Conservation (phyloP, 2,888 invertebrate species). For the Serrognathus titanus region DNA sequence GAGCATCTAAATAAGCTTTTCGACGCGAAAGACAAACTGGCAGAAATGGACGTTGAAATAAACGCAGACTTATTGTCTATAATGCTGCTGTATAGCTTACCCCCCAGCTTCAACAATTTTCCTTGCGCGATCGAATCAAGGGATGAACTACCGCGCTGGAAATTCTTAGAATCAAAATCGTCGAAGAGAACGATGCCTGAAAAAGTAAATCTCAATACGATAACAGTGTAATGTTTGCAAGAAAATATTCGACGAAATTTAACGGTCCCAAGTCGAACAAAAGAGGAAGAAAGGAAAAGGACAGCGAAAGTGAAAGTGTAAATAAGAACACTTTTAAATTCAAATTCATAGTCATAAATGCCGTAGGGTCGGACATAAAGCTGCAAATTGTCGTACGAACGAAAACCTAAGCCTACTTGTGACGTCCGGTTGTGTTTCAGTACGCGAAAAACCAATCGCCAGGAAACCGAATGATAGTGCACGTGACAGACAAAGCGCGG, state of each 20-base stretch:
- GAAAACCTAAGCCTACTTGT: neutral
- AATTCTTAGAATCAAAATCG: slow-evolving; percentile 30
- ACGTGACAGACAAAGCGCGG: neutral
- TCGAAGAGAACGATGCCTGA: slow-evolving; percentile 29
- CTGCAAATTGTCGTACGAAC: too few species aligned
- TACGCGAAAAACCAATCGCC: too few species aligned
- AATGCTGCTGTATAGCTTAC: slow-evolving; percentile 37
- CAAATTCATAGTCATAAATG: neutral
- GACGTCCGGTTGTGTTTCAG: too few species aligned
- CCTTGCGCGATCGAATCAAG: slow-evolving; percentile 38
- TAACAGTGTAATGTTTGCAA: too few species aligned
- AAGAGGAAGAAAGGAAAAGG: too few species aligned
- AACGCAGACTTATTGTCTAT: slow-evolving; percentile 31
- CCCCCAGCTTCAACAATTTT: slow-evolving; percentile 36
- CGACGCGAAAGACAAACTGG: slow-evolving; percentile 38
- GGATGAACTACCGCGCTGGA: slow-evolving; percentile 34
- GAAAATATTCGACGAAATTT: too few species aligned
- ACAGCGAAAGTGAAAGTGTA: neutral
- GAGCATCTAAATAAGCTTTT: slow-evolving; percentile 39
- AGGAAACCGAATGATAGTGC: neutral
- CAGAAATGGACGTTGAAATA: slow-evolving; percentile 31
- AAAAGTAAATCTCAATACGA: neutral
- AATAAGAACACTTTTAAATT: neutral
- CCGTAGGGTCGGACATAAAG: too few species aligned
- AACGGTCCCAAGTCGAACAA: too few species aligned